Evolutionary conservation across 2,888 invertebrate genomes (phyloP).

Genomic region (Drosophila mercatorum): DNA sequence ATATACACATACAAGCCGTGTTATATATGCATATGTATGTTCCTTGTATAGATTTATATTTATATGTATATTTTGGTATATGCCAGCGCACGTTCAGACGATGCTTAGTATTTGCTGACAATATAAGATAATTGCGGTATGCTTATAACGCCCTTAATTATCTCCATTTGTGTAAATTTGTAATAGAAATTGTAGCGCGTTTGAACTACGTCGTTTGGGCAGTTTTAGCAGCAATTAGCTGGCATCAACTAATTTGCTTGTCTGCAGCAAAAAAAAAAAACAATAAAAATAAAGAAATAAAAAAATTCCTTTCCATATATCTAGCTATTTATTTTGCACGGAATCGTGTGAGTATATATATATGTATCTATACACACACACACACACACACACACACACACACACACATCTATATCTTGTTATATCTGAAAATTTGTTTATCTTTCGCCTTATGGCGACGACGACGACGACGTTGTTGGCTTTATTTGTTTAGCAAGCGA

Average conservation of each 20-base stretch:
- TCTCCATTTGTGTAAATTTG: background rate
- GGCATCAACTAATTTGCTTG: conserved; percentile 9
- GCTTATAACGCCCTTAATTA: background rate
- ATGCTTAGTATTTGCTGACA: background rate
- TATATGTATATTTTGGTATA: background rate
- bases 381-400: no score
- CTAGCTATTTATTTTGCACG: conserved; percentile 15
- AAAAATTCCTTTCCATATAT: conserved; percentile 4
- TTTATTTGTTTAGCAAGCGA: conserved; percentile 51
- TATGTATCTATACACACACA: background rate
- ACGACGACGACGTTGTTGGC: conserved; percentile 11
- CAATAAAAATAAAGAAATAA: background rate
- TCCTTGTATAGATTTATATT: background rate
- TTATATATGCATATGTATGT: background rate
- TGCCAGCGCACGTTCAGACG: background rate
- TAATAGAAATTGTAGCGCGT: background rate
- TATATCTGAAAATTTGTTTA: conserved; percentile 47
- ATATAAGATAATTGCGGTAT: background rate
- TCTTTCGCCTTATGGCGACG: conserved; percentile 42
- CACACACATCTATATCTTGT: conserved; percentile 11
- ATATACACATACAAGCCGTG: background rate
- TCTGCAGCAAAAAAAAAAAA: conserved; percentile 1
- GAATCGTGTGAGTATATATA: conserved; percentile 4
- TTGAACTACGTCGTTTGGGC: background rate
- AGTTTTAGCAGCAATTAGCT: conserved; percentile 12